A percentile compares a stretch with the other conserved stretches of the same genome.
phyloP scores from a whole-genome alignment of 2,888 invertebrate species.

The Coleophora deauratella region DNA sequence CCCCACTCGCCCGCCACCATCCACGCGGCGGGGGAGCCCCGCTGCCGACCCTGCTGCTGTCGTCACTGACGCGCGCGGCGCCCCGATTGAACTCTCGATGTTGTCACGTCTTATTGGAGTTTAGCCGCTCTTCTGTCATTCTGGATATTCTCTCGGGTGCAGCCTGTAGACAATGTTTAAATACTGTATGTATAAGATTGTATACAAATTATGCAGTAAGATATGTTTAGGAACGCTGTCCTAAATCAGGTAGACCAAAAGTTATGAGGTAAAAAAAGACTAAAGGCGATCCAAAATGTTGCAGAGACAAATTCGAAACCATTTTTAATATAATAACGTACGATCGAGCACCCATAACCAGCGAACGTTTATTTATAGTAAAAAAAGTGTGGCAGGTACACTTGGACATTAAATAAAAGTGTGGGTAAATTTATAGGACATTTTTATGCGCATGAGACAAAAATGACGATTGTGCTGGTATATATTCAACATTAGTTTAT shows the following conservation, averaged over 20 bases:
- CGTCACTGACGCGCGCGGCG: constrained; percentile 24
- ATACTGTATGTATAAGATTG: no score
- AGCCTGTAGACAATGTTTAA: no score
- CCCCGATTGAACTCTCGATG: neutral
- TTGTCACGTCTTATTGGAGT: neutral
- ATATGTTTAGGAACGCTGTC: no score
- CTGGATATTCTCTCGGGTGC: neutral
- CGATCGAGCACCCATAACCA: constrained; percentile 63
- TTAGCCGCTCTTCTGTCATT: neutral
- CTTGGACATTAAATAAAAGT: constrained; percentile 74
- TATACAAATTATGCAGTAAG: no score
- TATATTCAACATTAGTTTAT: constrained; percentile 74
- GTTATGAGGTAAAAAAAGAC: constrained; percentile 3
- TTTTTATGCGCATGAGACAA: constrained; percentile 73
- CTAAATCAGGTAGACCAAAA: no score
- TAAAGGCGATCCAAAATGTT: constrained; percentile 26
- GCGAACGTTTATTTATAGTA: constrained; percentile 63
- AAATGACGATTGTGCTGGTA: constrained; percentile 72
- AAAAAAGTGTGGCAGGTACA: constrained; percentile 68
- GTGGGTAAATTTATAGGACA: constrained; percentile 74
- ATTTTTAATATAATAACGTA: constrained; percentile 65
- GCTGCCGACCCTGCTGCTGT: constrained; percentile 36
- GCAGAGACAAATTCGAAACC: constrained; percentile 59
- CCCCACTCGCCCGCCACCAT: constrained; percentile 75
- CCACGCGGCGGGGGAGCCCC: constrained; percentile 67